Evolutionary conservation across 2,797 vertebrate species (phyloP).

Genomic region (Cyclura pinguis): DNA sequence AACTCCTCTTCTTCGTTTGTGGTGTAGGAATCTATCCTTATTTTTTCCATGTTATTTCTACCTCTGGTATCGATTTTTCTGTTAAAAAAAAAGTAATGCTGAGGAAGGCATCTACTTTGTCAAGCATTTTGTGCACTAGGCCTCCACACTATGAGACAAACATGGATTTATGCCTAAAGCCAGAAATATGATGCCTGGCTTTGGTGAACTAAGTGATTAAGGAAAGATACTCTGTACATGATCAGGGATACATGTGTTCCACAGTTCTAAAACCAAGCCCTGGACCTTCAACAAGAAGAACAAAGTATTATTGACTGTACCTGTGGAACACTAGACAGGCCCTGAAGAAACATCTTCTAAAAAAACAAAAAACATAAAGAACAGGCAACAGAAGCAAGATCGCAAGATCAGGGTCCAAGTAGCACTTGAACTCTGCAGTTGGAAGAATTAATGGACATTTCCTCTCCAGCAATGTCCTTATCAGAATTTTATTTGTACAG

Average conservation of each 20-base stretch:
- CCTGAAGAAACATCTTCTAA: slow-evolving; percentile 58
- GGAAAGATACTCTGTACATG: neutral
- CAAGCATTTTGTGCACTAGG: too few species aligned
- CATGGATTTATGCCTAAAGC: neutral
- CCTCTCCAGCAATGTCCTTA: neutral
- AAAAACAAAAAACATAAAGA: slow-evolving; percentile 50
- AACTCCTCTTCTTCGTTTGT: too few species aligned
- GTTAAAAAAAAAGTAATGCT: too few species aligned
- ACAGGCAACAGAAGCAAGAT: slow-evolving; percentile 59
- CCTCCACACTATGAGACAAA: too few species aligned
- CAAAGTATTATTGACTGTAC: neutral
- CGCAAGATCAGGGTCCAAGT: slow-evolving; percentile 47
- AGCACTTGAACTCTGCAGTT: slow-evolving; percentile 47
- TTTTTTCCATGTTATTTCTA: too few species aligned
- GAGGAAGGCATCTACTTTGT: too few species aligned
- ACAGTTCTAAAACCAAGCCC: neutral
- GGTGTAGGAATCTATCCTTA: too few species aligned
- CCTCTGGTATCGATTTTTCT: too few species aligned
- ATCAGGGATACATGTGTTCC: neutral
- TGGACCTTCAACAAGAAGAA: too few species aligned
- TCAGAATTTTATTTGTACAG: too few species aligned
- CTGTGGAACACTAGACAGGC: neutral
- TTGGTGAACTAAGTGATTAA: neutral
- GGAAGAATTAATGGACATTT: neutral
- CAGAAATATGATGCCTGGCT: neutral